These are phyloP conservation scores for Antheraea assamensis DNA, from an alignment of 2,888 invertebrate genomes.

Conservation along the genomic window DNA sequence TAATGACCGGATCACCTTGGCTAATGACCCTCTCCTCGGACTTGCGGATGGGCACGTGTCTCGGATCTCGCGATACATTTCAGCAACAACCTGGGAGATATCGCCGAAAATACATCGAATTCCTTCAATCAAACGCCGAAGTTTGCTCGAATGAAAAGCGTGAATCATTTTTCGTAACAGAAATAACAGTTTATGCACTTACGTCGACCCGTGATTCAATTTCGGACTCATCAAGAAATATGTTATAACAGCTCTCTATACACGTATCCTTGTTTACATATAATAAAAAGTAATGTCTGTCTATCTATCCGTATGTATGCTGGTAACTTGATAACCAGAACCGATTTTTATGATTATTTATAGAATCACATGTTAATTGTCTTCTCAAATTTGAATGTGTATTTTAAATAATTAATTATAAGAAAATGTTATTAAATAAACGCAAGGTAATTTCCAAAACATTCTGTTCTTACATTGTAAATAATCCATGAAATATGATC, in stretches of 20 bases:
- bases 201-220: constrained; percentile 20
- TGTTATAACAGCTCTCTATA: not conserved
- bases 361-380: too few species aligned
- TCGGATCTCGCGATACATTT: constrained; percentile 38
- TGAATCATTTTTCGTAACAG: not conserved
- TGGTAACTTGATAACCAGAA: too few species aligned
- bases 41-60: constrained; percentile 34
- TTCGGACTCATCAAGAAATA: constrained; percentile 31
- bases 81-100: constrained; percentile 64
- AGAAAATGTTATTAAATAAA: too few species aligned
- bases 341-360: too few species aligned
- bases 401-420: too few species aligned
- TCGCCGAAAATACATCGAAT: constrained; percentile 60
- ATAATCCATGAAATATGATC: too few species aligned
- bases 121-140: constrained; percentile 20
- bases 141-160: constrained; percentile 17
- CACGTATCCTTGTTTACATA: not conserved
- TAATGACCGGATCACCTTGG: constrained; percentile 29
- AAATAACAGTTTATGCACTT: constrained; percentile 31
- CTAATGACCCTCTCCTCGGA: constrained; percentile 21
- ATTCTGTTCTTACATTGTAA: too few species aligned
- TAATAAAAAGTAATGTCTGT: too few species aligned
- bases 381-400: too few species aligned
- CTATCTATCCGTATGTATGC: too few species aligned
- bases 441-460: too few species aligned